A percentile compares a stretch with the other conserved stretches of the same genome.
phyloP scores from a whole-genome alignment of 2,113 vertebrate genomes.

The Beaufortia kweichowensis region DNA sequence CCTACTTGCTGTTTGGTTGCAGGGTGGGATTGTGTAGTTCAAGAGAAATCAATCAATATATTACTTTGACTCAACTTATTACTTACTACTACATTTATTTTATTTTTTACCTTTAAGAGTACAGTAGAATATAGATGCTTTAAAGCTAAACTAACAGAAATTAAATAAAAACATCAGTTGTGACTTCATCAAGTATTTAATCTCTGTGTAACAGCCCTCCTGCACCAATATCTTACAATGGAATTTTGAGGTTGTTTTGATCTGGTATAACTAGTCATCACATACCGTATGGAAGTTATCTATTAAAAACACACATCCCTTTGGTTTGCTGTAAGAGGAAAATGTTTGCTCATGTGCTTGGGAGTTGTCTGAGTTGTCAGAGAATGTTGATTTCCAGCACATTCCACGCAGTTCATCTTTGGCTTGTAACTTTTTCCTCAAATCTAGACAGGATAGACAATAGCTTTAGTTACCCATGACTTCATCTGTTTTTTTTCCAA shows the following conservation, averaged over 20 bases:
- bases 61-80: no score
- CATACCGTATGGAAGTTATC: conserved; percentile 15
- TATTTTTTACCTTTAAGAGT: no score
- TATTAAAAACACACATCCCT: conserved; percentile 31
- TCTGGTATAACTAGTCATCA: not conserved
- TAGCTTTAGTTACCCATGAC: conserved; percentile 63
- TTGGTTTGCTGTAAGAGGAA: conserved; percentile 1
- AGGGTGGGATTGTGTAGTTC: no score
- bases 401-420: not conserved
- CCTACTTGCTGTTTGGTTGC: no score
- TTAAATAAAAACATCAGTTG: not conserved
- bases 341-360: not conserved
- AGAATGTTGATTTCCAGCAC: not conserved
- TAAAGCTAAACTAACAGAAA: no score
- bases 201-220: not conserved
- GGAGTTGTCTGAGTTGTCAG: not conserved
- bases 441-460: conserved; percentile 32
- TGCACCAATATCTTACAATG: not conserved
- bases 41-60: not conserved
- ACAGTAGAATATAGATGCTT: no score
- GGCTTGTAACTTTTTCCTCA: conserved; percentile 16
- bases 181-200: no score
- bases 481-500: conserved; percentile 66
- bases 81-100: no score
- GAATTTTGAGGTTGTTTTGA: conserved; percentile 6